Evolutionary conservation across 2,888 invertebrate species (phyloP).

Genomic region (Emmelina monodactyla): DNA sequence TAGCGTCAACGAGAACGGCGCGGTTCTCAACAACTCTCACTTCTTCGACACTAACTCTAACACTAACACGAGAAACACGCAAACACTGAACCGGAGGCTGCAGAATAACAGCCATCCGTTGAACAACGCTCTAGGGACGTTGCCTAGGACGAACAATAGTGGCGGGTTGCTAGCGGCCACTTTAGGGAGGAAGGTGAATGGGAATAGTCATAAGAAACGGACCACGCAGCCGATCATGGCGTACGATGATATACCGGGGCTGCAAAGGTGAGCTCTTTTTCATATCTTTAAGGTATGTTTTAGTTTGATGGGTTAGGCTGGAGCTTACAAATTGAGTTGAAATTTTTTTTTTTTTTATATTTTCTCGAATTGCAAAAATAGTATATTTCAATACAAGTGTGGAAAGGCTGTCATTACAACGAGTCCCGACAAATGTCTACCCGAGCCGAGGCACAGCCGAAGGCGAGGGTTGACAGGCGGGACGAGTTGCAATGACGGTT

Average conservation of each 20-base stretch:
- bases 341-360: too few relatives aligned
- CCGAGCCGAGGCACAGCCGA: too few relatives aligned
- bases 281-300: too few relatives aligned
- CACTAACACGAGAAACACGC: conserved; percentile 40
- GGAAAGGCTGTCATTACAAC: too few relatives aligned
- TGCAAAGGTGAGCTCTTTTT: conserved; percentile 52
- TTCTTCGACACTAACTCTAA: conserved; percentile 38
- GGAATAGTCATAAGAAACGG: conserved; percentile 61
- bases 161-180: conserved; percentile 44
- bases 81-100: conserved; percentile 45
- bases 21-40: conserved; percentile 39
- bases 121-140: conserved; percentile 51
- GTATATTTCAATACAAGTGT: too few relatives aligned
- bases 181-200: conserved; percentile 58
- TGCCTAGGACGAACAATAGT: conserved; percentile 44
- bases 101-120: conserved; percentile 43
- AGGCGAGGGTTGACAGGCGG: too few relatives aligned
- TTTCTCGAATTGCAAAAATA: too few relatives aligned
- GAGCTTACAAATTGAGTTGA: too few relatives aligned
- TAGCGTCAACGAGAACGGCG: conserved; percentile 64
- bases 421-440: too few relatives aligned
- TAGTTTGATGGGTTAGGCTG: too few relatives aligned
- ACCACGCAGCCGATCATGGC: conserved; percentile 59
- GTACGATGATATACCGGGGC: conserved; percentile 68
- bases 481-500: too few relatives aligned